Evolutionary conservation across 1,140 invertebrate genomes (phyloP), one percentile per base, ranked within the genome.

Genomic region (Rhizoglyphus robini): DNA sequence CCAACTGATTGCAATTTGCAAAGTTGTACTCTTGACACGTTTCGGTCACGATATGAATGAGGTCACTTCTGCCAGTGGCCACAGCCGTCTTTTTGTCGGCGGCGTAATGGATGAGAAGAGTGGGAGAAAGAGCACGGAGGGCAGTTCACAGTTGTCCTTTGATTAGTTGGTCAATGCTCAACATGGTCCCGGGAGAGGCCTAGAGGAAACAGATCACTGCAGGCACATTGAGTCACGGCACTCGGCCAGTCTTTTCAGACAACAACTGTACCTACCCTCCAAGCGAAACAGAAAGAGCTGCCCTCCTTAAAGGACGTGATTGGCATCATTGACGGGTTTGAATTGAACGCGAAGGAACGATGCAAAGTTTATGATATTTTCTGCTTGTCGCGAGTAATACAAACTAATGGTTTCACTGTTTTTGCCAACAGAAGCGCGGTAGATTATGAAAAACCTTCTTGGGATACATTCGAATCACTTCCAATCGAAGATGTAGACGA

Each of bases 401-500:
- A 3, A 51, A 51, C 23, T 51, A 20, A 20, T 11, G 5, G 13
- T 51, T 3, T 51, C 11, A n/a, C 29, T 51, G 23, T 27, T 20
- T 57, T 57, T 27, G 8, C 4, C 18, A 32, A 32, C 75, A 79
- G 88, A 69, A 89, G 86, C 48, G 83, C 88, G 67, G 82, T 82
- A 72, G 88, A 92, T 74, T 57, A 11, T 4, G 90, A 87, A 65
- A 91, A 91, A 85, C 27, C 15, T 46, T 87, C 86, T 83, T 94
- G 90, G 90, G 90, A 95, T 80, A 88, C 92, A 18, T 95, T 95
- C 78, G 79, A 88, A 73, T 86, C 90, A 75, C 85, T 89, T 61
- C 90, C 90, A 4, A 84, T 84, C 65, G 89, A 90, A 75, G 82
- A 84, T 72, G 88, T 90, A 74, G 88, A 86, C 68, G 87, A 69